Evolutionary conservation across 1,140 invertebrate species (phyloP), one percentile per base, ranked within the genome.

Genomic region (Neodiprion fabricii): DNA sequence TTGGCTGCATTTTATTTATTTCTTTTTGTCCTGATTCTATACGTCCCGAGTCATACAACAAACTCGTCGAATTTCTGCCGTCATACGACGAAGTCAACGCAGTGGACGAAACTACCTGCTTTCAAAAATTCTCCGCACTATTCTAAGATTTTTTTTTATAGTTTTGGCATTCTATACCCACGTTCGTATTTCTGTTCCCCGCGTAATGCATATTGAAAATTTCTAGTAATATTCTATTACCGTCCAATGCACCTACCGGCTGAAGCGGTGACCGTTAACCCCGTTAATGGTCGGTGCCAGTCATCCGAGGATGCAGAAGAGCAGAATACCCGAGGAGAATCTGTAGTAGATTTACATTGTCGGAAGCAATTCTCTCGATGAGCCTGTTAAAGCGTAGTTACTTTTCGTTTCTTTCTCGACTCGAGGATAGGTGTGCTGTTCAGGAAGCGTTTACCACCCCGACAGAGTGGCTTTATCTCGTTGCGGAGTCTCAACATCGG

Each of bases 301-400:
- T 17, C 11, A 61, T 5, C n/a, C 53, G 53, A 61, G n/a, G 53
- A 61, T 61, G 53, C 53, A 61, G 53, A 61, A 17, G n/a, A 61
- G 53, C n/a, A 40, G 28, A 40, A 40, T 40, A 40, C 28, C 28
- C 28, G 28, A 5, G 28, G 28, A 40, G 28, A 40, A 40, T 5
- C 28, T 40, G 28, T 40, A 40, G 28, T 17, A 61, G 53, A 61
- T 61, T 61, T 61, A 61, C 53, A 61, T 61, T 61, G 53, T 61
- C 53, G 53, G 53, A 61, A 61, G 53, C 53, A 61, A 61, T 61
- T 17, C 53, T 61, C 53, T 61, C 53, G 53, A 61, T 17, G 53
- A 61, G 53, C 11, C 53, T 61, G 53, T 61, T 61, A 61, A 61
- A 12, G n/a, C 28, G 28, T 40, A 40, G 5, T 40, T 40, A 3